A percentile compares a stretch with the other conserved stretches of the same genome.
These are phyloP conservation scores for Linnaemya vulpina DNA, from an alignment of 2,888 invertebrate species.

Conservation along the genomic window DNA sequence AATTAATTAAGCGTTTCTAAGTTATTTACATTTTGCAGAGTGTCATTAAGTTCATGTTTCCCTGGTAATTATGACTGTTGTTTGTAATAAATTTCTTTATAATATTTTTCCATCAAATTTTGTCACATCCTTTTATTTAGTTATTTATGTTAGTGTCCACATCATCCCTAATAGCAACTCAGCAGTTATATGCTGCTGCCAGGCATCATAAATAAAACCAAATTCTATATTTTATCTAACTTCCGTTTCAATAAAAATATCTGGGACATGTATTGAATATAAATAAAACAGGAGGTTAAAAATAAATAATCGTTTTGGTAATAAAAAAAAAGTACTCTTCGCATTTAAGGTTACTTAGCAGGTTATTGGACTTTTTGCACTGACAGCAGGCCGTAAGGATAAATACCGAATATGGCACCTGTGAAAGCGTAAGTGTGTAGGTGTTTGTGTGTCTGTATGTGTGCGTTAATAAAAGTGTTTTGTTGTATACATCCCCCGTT, in stretches of 20 bases:
- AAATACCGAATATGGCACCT: neutral
- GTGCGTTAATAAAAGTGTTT: conserved; percentile 2
- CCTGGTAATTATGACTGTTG: neutral
- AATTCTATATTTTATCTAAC: conserved; percentile 36
- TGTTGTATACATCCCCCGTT: neutral
- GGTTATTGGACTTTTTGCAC: conserved; percentile 11
- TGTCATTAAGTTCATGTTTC: neutral
- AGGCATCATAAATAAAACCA: neutral
- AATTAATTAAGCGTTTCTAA: too few relatives aligned
- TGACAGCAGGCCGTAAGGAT: neutral
- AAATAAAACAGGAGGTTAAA: conserved; percentile 24
- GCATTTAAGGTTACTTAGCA: conserved; percentile 12
- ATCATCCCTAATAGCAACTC: neutral
- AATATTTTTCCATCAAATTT: conserved; percentile 1
- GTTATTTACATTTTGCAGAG: neutral
- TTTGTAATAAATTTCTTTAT: neutral
- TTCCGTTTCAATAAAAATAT: conserved; percentile 52
- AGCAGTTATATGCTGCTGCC: neutral
- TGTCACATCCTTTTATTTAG: conserved; percentile 28
- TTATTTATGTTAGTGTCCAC: neutral
- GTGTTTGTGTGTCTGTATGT: neutral
- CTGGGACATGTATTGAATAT: conserved; percentile 47
- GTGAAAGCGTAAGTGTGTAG: neutral
- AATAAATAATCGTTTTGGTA: neutral
- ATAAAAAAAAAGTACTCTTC: conserved; percentile 4